Evolutionary conservation across 2,797 vertebrate genomes (phyloP).

Genomic region (Callimico goeldii): DNA sequence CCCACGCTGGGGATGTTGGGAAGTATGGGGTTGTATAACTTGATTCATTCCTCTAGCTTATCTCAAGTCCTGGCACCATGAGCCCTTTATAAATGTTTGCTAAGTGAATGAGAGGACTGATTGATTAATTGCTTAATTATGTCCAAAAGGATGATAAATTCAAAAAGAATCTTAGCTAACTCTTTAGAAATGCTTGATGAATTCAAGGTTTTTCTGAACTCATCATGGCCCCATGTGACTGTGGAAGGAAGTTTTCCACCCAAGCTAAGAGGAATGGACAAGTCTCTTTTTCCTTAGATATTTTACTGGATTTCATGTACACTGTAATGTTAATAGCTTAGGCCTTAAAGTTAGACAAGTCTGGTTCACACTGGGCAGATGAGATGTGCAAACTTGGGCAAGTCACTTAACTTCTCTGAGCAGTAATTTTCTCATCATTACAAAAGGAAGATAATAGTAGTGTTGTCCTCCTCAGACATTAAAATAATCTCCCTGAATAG

Average conservation of each 20-base stretch:
- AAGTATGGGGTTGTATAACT: background rate
- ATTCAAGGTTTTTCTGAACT: background rate
- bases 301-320: background rate
- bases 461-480: background rate
- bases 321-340: background rate
- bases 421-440: background rate
- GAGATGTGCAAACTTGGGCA: background rate
- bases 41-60: background rate
- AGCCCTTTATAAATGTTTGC: conserved; percentile 36
- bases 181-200: background rate
- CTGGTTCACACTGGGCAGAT: background rate
- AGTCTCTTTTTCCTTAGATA: background rate
- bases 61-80: background rate
- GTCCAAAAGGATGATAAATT: conserved; percentile 2
- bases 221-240: background rate
- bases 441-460: background rate
- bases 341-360: background rate
- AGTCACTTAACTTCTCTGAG: background rate
- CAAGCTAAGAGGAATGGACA: background rate
- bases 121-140: conserved; percentile 1
- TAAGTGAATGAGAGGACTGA: background rate
- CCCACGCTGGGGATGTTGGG: background rate
- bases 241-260: background rate
- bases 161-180: background rate
- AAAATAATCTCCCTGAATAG: background rate